Conservation (phyloP, 2,888 invertebrate genomes). For the Camponotus fellah region DNA sequence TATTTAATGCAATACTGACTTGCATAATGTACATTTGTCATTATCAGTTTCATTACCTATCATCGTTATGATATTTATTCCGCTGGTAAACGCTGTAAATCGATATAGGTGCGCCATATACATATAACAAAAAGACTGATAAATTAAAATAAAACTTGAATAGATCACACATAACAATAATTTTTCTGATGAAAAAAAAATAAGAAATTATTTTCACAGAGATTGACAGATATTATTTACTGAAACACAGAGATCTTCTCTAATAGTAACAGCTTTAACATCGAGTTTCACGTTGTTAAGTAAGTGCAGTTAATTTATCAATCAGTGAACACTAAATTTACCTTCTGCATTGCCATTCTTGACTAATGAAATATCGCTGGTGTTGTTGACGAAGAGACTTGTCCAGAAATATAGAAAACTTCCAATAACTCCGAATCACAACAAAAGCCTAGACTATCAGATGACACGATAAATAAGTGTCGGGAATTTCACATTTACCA, state of each 20-base stretch:
- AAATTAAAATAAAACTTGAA: constrained; percentile 37
- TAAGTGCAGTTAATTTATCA: constrained; percentile 70
- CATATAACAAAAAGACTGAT: constrained; percentile 11
- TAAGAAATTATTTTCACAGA: constrained; percentile 30
- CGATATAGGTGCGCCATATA: constrained; percentile 23
- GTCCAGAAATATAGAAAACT: constrained; percentile 75
- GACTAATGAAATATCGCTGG: constrained; percentile 71
- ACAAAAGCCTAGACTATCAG: constrained; percentile 75
- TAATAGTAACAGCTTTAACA: constrained; percentile 57
- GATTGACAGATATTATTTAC: constrained; percentile 24
- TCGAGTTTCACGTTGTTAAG: constrained; percentile 60
- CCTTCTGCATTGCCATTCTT: constrained; percentile 78
- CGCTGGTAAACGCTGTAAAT: constrained; percentile 14
- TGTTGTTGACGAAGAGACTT: constrained; percentile 67
- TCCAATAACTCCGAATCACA: constrained; percentile 73
- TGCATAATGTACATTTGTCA: constrained; percentile 69
- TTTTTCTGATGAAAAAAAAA: not conserved
- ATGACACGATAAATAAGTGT: constrained; percentile 67
- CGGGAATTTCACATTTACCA: constrained; percentile 55
- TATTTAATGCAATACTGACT: constrained; percentile 67
- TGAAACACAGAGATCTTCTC: constrained; percentile 39
- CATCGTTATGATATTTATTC: constrained; percentile 12
- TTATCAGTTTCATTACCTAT: constrained; percentile 22
- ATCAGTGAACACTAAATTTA: constrained; percentile 69
- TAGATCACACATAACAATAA: constrained; percentile 41